These are phyloP conservation scores for Eudasyphora cyanicolor DNA, from an alignment of 2,888 invertebrate species.

Conservation along the genomic window DNA sequence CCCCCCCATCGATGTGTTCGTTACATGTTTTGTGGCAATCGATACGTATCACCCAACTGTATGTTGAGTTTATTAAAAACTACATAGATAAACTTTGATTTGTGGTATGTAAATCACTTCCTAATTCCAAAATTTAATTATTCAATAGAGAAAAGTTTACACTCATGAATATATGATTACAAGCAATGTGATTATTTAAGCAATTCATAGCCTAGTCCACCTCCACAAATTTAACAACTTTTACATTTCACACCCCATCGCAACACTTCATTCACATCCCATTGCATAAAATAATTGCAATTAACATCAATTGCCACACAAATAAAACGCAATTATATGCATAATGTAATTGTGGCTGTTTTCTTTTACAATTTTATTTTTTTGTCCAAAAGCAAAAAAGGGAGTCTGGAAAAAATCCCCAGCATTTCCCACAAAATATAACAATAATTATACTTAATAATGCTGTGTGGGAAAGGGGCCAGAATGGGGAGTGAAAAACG, in stretches of 20 bases:
- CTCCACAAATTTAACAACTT: neutral
- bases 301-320: slow-evolving; percentile 50
- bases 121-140: no score
- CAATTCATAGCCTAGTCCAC: no score
- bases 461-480: neutral
- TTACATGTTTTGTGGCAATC: no score
- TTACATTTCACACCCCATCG: neutral
- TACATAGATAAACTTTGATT: no score
- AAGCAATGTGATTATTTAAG: no score
- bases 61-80: no score
- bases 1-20: no score
- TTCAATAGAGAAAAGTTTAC: no score
- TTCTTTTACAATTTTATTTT: neutral
- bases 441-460: slow-evolving; percentile 16
- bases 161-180: no score
- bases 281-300: slow-evolving; percentile 55
- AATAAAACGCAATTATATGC: slow-evolving; percentile 48
- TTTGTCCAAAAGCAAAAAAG: no score
- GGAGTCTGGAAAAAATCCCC: neutral
- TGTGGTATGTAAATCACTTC: no score
- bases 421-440: neutral
- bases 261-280: neutral
- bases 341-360: slow-evolving; percentile 33
- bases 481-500: neutral
- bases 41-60: no score